phyloP scores from a whole-genome alignment of 2,888 invertebrate genomes.

The Drosophila bunnanda region DNA sequence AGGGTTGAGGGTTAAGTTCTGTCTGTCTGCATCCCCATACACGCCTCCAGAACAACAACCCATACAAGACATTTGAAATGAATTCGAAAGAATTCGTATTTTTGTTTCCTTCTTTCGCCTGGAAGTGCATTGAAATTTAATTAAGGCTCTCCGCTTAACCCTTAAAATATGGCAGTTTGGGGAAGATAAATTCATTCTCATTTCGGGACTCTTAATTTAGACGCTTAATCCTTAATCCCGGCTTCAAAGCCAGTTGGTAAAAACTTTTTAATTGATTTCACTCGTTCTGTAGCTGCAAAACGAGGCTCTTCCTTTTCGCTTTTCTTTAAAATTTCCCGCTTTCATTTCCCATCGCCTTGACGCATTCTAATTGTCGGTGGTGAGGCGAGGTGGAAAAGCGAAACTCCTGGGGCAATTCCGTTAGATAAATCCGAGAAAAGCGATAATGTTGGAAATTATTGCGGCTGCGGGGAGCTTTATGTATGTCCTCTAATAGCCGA shows the following conservation, averaged over 20 bases:
- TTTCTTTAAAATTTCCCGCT: slow-evolving; percentile 20
- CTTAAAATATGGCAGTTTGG: slow-evolving; percentile 31
- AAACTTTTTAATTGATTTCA: slow-evolving; percentile 77
- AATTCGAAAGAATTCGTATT: slow-evolving; percentile 42
- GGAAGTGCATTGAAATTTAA: slow-evolving; percentile 62
- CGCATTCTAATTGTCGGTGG: slow-evolving; percentile 25
- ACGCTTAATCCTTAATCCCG: slow-evolving; percentile 65
- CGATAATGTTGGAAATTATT: slow-evolving; percentile 9
- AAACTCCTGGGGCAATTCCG: slow-evolving; percentile 6
- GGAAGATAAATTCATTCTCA: slow-evolving; percentile 23
- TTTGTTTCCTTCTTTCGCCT: slow-evolving; percentile 26
- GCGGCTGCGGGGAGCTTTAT: slow-evolving; percentile 5
- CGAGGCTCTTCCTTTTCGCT: slow-evolving; percentile 25
- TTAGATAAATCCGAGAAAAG: slow-evolving; percentile 11
- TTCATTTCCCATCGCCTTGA: slow-evolving; percentile 32
- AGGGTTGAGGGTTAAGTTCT: slow-evolving; percentile 14
- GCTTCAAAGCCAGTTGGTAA: slow-evolving; percentile 38
- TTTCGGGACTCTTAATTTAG: slow-evolving; percentile 61
- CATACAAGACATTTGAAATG: slow-evolving; percentile 44
- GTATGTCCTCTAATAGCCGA: slow-evolving; percentile 12
- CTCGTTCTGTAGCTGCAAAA: slow-evolving; percentile 34
- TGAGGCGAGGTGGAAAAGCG: neutral
- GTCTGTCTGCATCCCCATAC: slow-evolving; percentile 20
- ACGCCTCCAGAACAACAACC: slow-evolving; percentile 1
- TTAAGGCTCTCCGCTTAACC: slow-evolving; percentile 55